These are phyloP conservation scores for Theristicus caerulescens DNA, from an alignment of 2,113 vertebrate species.

Conservation along the genomic window DNA sequence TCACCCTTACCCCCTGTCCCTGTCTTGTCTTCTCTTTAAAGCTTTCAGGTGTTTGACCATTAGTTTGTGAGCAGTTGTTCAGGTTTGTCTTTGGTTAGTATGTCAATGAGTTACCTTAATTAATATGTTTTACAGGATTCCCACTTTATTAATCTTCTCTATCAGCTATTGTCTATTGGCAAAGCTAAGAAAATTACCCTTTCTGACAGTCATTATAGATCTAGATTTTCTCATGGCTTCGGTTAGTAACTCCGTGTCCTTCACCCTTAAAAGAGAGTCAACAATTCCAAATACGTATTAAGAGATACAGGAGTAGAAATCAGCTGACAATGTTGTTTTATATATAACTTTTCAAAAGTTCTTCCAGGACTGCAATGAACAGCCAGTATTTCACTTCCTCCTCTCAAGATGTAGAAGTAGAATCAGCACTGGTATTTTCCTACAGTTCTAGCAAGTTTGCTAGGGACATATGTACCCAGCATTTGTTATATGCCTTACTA, in stretches of 20 bases:
- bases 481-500: neutral
- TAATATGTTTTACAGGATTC: neutral
- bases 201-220: neutral
- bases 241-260: neutral
- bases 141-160: neutral
- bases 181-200: neutral
- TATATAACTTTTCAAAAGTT: neutral
- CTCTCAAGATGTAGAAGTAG: neutral
- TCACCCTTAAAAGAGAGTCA: neutral
- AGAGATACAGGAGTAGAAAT: neutral
- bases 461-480: neutral
- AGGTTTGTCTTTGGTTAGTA: neutral
- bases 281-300: neutral
- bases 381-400: neutral
- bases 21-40: neutral
- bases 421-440: neutral
- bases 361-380: neutral
- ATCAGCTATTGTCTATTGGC: neutral
- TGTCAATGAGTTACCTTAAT: neutral
- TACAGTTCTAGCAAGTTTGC: neutral
- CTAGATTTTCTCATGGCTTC: neutral
- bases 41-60: neutral
- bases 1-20: rapidly evolving
- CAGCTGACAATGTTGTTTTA: neutral
- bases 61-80: neutral